These are phyloP conservation scores for Eilema depressum DNA, from an alignment of 2,888 invertebrate genomes.

Conservation along the genomic window DNA sequence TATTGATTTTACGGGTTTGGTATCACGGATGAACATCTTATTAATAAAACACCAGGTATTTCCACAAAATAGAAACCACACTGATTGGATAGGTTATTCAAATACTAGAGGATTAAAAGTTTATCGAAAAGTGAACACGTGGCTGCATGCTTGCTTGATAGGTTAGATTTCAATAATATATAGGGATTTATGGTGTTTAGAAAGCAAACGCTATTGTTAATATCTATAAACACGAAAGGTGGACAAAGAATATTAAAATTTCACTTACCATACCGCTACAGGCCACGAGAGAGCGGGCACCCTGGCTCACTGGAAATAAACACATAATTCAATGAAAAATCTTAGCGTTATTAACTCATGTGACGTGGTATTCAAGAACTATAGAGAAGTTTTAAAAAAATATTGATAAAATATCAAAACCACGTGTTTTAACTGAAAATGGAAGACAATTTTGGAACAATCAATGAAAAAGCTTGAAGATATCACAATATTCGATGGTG, in stretches of 20 bases:
- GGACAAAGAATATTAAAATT: background rate
- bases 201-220: too few relatives aligned
- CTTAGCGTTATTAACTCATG: slow-evolving; percentile 11
- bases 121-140: background rate
- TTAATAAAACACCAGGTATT: background rate
- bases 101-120: background rate
- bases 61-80: background rate
- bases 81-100: background rate
- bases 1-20: too few relatives aligned
- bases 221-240: background rate
- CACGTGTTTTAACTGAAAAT: background rate
- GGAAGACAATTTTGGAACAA: background rate
- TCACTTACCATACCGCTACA: slow-evolving; percentile 68
- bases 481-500: background rate
- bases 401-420: background rate
- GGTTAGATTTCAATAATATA: background rate
- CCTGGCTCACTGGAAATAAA: slow-evolving; percentile 75
- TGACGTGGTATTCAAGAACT: slow-evolving; percentile 15
- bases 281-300: slow-evolving; percentile 63
- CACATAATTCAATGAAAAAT: slow-evolving; percentile 3
- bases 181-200: background rate
- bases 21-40: too few relatives aligned
- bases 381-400: background rate
- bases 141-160: background rate
- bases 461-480: background rate